A percentile compares a stretch with the other conserved stretches of the same genome.
Conservation (phyloP, 1,140 invertebrate genomes). For the Magallana ariakensis region DNA sequence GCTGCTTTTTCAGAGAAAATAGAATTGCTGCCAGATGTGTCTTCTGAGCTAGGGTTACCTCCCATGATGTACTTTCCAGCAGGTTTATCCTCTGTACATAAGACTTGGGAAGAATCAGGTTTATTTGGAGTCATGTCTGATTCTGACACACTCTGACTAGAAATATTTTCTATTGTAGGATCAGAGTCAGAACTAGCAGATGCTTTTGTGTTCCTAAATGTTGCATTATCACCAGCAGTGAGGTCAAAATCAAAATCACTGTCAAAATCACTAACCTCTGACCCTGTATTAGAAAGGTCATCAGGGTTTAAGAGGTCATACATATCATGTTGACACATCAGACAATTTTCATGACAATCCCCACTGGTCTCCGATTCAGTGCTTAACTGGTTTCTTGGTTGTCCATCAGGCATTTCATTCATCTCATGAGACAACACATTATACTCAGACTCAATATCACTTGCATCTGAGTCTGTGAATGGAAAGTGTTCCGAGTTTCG, state of each 20-base stretch:
- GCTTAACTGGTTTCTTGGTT: not conserved
- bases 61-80: not conserved
- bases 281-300: conserved; percentile 36
- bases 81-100: not conserved
- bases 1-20: not conserved
- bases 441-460: not conserved
- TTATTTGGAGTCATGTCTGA: conserved; percentile 30
- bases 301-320: conserved; percentile 25
- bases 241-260: conserved; percentile 35
- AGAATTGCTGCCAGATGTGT: not conserved
- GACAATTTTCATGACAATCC: conserved; percentile 21
- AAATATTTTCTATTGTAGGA: conserved; percentile 17
- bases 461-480: conserved; percentile 16
- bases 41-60: not conserved
- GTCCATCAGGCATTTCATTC: not conserved
- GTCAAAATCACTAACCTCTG: conserved; percentile 42
- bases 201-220: not conserved
- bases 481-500: conserved; percentile 15
- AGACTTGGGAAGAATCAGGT: not conserved
- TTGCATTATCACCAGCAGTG: not conserved
- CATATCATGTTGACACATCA: not conserved
- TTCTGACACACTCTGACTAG: conserved; percentile 22
- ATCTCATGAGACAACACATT: not conserved
- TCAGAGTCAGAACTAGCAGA: conserved; percentile 19
- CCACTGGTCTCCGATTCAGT: not conserved